phyloP scores from a whole-genome alignment of 1,140 invertebrate species.

The Cylas formicarius region DNA sequence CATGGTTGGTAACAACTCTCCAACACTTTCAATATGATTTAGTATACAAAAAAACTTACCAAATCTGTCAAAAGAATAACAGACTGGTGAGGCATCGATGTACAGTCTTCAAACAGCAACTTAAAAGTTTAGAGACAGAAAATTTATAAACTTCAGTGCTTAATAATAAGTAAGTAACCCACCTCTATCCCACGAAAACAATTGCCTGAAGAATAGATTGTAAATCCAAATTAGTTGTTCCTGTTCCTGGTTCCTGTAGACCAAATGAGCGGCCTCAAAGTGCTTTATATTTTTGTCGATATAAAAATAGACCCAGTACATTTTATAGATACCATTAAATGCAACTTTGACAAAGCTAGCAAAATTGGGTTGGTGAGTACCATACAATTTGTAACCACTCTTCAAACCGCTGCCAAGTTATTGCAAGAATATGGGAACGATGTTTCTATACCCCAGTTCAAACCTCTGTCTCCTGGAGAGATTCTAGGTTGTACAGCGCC shows the following conservation, averaged over 20 bases:
- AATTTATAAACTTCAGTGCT: too few species aligned
- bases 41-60: too few species aligned
- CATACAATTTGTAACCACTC: slow-evolving; percentile 93
- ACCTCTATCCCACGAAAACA: too few species aligned
- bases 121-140: too few species aligned
- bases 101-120: too few species aligned
- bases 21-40: too few species aligned
- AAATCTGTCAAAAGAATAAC: too few species aligned
- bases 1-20: too few species aligned
- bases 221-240: too few species aligned
- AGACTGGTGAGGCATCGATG: too few species aligned
- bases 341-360: slow-evolving; percentile 62
- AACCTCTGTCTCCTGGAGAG: slow-evolving; percentile 96
- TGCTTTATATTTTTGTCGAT: slow-evolving; percentile 95
- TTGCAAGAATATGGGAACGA: slow-evolving; percentile 63
- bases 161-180: too few species aligned
- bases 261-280: slow-evolving; percentile 79
- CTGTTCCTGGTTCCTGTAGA: slow-evolving; percentile 93
- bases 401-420: slow-evolving; percentile 70
- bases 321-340: slow-evolving; percentile 82
- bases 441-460: slow-evolving; percentile 82
- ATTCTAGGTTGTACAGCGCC: slow-evolving; percentile 93
- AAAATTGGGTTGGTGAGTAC: slow-evolving; percentile 85
- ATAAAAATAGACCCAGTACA: slow-evolving; percentile 88
- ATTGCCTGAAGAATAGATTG: too few species aligned